Base-by-base conservation (phyloP, 1,140 invertebrate species). In the Penaeus japonicus region DNA sequence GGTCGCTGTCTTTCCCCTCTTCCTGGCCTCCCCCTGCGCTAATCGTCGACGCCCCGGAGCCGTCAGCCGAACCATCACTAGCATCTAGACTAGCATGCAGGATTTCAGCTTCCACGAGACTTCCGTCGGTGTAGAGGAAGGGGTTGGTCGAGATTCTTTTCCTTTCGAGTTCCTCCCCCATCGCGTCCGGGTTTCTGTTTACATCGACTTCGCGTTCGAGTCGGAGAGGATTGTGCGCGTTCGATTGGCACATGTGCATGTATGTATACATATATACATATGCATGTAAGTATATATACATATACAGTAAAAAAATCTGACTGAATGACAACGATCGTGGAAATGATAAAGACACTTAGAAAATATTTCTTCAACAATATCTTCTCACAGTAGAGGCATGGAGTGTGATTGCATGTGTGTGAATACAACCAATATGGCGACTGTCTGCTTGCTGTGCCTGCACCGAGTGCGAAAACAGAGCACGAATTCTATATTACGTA, bases 81-180 rank as follows among this genome's bases (percentile, higher is more conserved):
- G 47, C 47, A 47, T 47, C 62, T 1, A 81, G 30, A 5, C 59
- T 27, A 22, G 77, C 85, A 59, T 87, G 77, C 10, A 87, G 77
- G 27, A 81, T 77, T 20, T 87, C 85, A 15, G n/a, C 77, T 53
- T 87, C 85, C 57, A 87, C 85, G 7, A 87, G 24, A n/a, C 85
- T 87, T 4, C 85, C 85, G 27, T 87, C 85, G 4, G 85, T 87
- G 85, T 87, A 87, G 22, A 87, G 47, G 62, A 87, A 87, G 24
- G 85, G 85, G 47, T 87, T 87, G 22, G 85, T 87, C 7, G 85
- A 87, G 39, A 85, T 85, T 39, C 78, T 87, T 47, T 87, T 87
- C 59, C 62, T 87, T 18, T 86, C 84, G 27, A 53, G 27, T 35
- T 85, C 84, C 84, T 85, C 84, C 70, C 84, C 84, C 84, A 85